Evolutionary conservation across 1,140 invertebrate species (phyloP).

Genomic region (Triops cancriformis): DNA sequence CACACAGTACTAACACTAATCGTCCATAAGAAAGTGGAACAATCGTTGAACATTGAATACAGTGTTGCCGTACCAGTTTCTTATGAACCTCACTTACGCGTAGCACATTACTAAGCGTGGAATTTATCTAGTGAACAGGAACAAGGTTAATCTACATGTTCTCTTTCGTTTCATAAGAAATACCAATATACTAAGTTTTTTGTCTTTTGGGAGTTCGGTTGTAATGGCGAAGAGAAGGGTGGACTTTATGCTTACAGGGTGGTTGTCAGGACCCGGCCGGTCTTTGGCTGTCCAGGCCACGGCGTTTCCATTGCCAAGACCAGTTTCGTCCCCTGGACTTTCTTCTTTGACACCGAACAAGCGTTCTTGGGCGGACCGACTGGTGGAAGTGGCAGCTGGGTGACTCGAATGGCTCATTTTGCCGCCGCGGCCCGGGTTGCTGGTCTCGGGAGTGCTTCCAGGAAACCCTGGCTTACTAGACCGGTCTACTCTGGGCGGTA

Average conservation of each 20-base stretch:
- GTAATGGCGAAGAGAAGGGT: not conserved
- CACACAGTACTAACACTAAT: too few relatives aligned
- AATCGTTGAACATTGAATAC: too few relatives aligned
- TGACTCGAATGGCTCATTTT: not conserved
- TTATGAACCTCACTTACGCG: too few relatives aligned
- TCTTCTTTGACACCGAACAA: constrained; percentile 32
- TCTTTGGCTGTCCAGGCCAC: not conserved
- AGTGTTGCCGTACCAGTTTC: too few relatives aligned
- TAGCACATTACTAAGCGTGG: too few relatives aligned
- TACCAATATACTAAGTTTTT: too few relatives aligned
- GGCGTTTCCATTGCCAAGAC: constrained; percentile 1
- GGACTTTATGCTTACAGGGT: not conserved
- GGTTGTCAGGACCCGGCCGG: not conserved
- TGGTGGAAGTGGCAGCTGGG: not conserved
- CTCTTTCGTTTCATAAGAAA: too few relatives aligned
- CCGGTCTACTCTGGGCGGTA: constrained; percentile 72
- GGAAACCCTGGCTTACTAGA: constrained; percentile 55
- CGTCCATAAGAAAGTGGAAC: too few relatives aligned
- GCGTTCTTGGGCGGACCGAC: constrained; percentile 34
- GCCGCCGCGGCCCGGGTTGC: not conserved
- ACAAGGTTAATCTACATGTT: too few relatives aligned
- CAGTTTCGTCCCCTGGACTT: constrained; percentile 14
- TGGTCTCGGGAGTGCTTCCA: constrained; percentile 20
- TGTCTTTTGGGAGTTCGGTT: too few relatives aligned
- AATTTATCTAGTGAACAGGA: too few relatives aligned